Conservation (phyloP, 1,140 invertebrate genomes). For the Temnothorax curvispinosus region DNA sequence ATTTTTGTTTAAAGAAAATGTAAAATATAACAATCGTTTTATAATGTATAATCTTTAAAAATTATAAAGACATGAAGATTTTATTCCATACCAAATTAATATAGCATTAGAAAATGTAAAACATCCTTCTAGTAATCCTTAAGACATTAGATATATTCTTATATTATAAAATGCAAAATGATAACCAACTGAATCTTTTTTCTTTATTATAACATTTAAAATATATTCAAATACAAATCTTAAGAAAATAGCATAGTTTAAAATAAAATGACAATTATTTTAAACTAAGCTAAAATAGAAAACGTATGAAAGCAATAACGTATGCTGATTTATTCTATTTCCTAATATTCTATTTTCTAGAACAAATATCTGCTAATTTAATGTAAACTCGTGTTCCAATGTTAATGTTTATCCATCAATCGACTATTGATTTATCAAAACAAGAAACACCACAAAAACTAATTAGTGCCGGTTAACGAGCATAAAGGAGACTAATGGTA, state of each 20-base stretch:
- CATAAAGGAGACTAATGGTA: background rate
- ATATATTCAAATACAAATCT: background rate
- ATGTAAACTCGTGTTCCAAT: background rate
- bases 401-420: background rate
- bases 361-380: background rate
- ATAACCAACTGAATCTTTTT: background rate
- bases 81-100: background rate
- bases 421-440: slow-evolving; percentile 15
- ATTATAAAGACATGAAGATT: background rate
- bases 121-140: background rate
- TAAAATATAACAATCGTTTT: background rate
- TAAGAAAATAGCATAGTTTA: background rate
- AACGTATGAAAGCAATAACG: background rate
- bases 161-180: background rate
- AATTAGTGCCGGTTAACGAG: background rate
- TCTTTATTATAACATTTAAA: no score
- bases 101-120: background rate
- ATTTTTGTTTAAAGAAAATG: background rate
- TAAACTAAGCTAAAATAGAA: background rate
- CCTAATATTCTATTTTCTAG: background rate
- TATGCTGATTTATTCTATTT: background rate
- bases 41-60: background rate
- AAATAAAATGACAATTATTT: background rate
- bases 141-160: background rate
- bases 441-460: background rate